Conservation (phyloP, 2,113 vertebrate species). For the Pterocles burchelli region DNA sequence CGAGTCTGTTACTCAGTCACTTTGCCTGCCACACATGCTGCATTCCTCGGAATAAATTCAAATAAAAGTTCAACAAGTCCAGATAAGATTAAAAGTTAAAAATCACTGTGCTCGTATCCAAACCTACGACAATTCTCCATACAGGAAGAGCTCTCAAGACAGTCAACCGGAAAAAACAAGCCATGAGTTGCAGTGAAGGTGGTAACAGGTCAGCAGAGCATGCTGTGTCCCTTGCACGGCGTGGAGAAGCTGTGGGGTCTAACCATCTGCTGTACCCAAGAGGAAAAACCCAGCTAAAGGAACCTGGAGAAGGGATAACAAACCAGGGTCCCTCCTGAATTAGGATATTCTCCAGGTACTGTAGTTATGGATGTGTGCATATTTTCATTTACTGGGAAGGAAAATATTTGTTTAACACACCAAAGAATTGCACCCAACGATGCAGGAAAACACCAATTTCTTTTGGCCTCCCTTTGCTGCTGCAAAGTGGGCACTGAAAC, state of each 20-base stretch:
- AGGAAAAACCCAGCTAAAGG: not conserved
- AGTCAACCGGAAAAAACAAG: not conserved
- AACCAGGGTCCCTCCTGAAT: not conserved
- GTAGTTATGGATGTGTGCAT: no score
- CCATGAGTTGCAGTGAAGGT: not conserved
- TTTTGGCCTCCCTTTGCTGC: not conserved
- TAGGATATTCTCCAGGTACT: not conserved
- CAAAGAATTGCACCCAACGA: not conserved
- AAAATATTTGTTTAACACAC: not conserved
- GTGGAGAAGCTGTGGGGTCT: not conserved
- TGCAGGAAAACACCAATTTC: not conserved
- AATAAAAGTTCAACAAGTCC: not conserved
- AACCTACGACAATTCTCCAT: not conserved
- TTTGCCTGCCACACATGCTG: not conserved
- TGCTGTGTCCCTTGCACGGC: not conserved
- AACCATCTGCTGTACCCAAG: not conserved
- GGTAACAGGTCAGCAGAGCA: not conserved
- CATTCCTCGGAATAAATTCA: not conserved
- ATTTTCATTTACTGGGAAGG: not conserved
- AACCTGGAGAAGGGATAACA: not conserved
- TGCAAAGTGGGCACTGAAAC: not conserved
- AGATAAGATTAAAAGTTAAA: not conserved
- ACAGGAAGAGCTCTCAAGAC: not conserved
- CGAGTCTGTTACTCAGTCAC: not conserved
- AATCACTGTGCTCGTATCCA: not conserved